Evolutionary conservation across 2,797 vertebrate genomes (phyloP).

Genomic region (Cuniculus paca): DNA sequence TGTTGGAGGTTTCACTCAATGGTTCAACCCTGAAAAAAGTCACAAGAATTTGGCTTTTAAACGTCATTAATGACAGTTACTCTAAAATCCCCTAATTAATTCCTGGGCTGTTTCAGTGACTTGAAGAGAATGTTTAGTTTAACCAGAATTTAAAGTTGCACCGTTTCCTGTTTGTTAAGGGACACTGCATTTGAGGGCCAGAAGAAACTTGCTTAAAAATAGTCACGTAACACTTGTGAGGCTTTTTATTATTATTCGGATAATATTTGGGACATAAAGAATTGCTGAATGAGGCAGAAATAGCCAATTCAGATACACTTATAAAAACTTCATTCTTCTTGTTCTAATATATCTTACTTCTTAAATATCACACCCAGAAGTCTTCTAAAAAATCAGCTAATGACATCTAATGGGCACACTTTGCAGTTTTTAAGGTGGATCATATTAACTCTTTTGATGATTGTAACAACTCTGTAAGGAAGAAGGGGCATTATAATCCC

Average conservation of each 20-base stretch:
- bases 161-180: constrained; percentile 81
- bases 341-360: neutral
- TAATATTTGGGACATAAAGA: constrained; percentile 31
- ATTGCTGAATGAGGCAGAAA: neutral
- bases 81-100: constrained; percentile 76
- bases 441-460: neutral
- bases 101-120: constrained; percentile 76
- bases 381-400: neutral
- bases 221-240: constrained; percentile 32
- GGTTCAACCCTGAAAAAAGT: neutral
- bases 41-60: constrained; percentile 71
- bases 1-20: neutral
- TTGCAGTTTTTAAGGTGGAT: neutral
- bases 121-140: constrained; percentile 79
- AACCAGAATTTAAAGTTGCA: constrained; percentile 76
- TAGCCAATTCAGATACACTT: neutral
- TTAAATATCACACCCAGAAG: neutral
- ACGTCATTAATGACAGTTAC: constrained; percentile 80
- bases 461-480: neutral
- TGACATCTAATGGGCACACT: neutral
- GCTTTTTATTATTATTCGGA: neutral
- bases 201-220: constrained; percentile 68
- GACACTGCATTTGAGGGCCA: constrained; percentile 64
- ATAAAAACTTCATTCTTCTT: neutral
- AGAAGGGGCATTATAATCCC: neutral